phyloP scores from a whole-genome alignment of 2,113 vertebrate genomes.

The Porphyrio hochstetteri region DNA sequence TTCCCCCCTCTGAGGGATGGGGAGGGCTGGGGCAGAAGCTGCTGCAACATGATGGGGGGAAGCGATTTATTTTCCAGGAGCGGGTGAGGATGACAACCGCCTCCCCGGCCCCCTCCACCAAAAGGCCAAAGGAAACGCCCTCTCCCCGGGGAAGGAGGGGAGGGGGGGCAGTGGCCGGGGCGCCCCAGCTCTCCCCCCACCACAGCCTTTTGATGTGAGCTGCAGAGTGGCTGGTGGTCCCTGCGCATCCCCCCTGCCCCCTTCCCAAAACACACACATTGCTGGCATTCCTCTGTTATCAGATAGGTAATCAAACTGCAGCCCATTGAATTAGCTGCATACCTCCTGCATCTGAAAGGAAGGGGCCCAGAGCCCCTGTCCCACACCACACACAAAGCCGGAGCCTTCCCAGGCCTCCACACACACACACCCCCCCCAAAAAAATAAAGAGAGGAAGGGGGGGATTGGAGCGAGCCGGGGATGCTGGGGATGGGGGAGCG shows the following conservation, averaged over 20 bases:
- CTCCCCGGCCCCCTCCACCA: not conserved
- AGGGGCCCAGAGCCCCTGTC: constrained; percentile 74
- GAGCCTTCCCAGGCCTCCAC: constrained; percentile 69
- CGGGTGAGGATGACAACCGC: constrained; percentile 20
- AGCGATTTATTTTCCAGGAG: constrained; percentile 57
- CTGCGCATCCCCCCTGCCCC: constrained; percentile 53
- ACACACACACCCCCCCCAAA: not conserved
- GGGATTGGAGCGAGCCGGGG: constrained; percentile 63
- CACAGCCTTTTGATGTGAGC: constrained; percentile 66
- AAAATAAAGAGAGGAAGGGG: constrained; percentile 51
- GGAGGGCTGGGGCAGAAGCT: constrained; percentile 22
- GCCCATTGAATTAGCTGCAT: constrained; percentile 76
- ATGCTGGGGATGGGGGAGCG: constrained; percentile 58
- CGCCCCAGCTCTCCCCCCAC: not conserved
- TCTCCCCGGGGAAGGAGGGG: constrained; percentile 25
- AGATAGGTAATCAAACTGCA: constrained; percentile 82
- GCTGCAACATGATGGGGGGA: not conserved
- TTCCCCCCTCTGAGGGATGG: not conserved
- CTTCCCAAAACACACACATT: constrained; percentile 78
- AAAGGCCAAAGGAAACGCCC: constrained; percentile 65
- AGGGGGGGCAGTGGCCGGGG: not conserved
- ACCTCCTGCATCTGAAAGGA: constrained; percentile 78
- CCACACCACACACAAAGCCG: constrained; percentile 82
- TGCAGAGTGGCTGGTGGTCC: constrained; percentile 74
- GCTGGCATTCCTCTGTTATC: constrained; percentile 83